Evolutionary conservation across 2,797 vertebrate species (phyloP), one percentile per base, ranked within the genome.

Genomic region (Loris lydekkerianus): DNA sequence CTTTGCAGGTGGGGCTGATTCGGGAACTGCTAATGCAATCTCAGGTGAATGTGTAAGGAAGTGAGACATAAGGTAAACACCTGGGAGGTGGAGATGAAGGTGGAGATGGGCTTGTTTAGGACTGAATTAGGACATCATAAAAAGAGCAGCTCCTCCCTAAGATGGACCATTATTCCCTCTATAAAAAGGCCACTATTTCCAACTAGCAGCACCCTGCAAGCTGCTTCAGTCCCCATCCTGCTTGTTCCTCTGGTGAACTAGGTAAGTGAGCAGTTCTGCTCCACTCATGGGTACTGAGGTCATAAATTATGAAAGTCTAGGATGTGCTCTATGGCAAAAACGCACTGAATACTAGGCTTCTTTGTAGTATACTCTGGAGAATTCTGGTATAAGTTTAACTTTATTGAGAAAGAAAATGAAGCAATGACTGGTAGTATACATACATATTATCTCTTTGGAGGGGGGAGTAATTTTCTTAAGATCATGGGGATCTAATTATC

Each of bases 101-200:
- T 94, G 95, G 96, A 97, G 93, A 91, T 85, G 95, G 97, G 97
- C 70, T 98, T 93, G 97, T 97, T 96, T 94, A 58, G n/a, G 87
- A 98, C 96, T 98, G 97, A 98, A 98, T 98, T 97, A 98, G 97
- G 96, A 97, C 84, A 97, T 61, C 86, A 96, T 92, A 84, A 96
- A 94, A 92, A 84, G 89, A 96, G 93, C 94, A 97, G 70, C 97
- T 97, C 98, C 98, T 95, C 97, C 88, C 92, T 75, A 46, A 86
- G 63, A 78, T 10, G 63, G 29, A 40, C 29, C 75, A 95, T 92
- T 80, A 93, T 72, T 21, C 61, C 5, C 70, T 65, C 10, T 96
- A 97, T 97, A 98, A 97, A 97, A 98, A 96, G 95, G 72, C 4
- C 29, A 31, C 8, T 0, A 0, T 67, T 43, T 14, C 77, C 72